These are phyloP conservation scores for Hermatobates lingyangjiaoensis DNA, from an alignment of 1,140 invertebrate genomes.

Conservation along the genomic window DNA sequence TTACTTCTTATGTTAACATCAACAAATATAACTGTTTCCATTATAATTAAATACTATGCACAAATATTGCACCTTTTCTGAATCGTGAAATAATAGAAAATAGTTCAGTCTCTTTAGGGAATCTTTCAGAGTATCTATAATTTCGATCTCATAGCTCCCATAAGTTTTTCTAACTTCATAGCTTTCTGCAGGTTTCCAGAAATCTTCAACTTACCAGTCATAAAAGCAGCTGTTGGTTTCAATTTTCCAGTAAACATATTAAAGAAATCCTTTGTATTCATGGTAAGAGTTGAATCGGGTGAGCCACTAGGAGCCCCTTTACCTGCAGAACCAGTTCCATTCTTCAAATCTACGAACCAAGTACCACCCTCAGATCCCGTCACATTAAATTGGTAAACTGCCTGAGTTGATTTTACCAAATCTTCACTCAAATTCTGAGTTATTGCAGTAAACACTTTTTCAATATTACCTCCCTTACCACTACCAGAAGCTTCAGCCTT, in stretches of 20 bases:
- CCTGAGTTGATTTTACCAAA: conserved; percentile 59
- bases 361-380: conserved; percentile 50
- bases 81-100: too few species aligned
- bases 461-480: conserved; percentile 22
- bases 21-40: too few species aligned
- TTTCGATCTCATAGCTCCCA: conserved; percentile 66
- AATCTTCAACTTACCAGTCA: conserved; percentile 92
- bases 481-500: not conserved
- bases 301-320: conserved; percentile 45
- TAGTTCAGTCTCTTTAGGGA: too few species aligned
- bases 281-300: conserved; percentile 68
- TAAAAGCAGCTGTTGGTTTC: conserved; percentile 80
- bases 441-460: conserved; percentile 44
- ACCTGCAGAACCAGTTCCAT: conserved; percentile 57
- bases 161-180: conserved; percentile 89
- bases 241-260: conserved; percentile 67
- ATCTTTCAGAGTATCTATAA: conserved; percentile 14
- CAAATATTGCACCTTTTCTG: too few species aligned
- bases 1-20: too few species aligned
- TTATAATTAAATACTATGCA: too few species aligned
- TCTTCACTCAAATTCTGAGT: conserved; percentile 45
- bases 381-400: conserved; percentile 75
- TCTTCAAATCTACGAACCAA: conserved; percentile 83
- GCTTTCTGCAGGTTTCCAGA: conserved; percentile 82
- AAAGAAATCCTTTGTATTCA: conserved; percentile 60